Conservation (phyloP, 2,888 invertebrate species). For the Bombylius discolor region DNA sequence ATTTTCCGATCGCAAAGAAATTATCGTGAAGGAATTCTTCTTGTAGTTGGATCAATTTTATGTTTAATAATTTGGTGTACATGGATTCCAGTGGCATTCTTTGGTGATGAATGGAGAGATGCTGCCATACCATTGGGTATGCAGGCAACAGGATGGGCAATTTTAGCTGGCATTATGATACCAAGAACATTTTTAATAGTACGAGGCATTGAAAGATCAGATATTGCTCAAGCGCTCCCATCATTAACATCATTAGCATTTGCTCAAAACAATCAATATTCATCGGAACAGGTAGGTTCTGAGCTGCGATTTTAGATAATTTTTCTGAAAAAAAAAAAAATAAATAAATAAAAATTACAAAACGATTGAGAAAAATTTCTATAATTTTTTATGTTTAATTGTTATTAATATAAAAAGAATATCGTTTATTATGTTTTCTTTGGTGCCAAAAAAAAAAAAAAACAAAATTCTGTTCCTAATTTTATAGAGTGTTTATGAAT, state of each 20-base stretch:
- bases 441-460: no score
- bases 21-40: constrained; percentile 50
- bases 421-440: no score
- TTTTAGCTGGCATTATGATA: constrained; percentile 50
- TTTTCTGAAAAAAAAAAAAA: no score
- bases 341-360: not conserved
- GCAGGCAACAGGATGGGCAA: constrained; percentile 47
- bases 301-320: not conserved
- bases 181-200: constrained; percentile 57
- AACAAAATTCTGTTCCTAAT: not conserved
- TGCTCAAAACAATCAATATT: constrained; percentile 37
- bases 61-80: constrained; percentile 45
- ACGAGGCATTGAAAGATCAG: constrained; percentile 46
- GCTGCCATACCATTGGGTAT: constrained; percentile 47
- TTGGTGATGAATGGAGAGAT: constrained; percentile 43
- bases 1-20: constrained; percentile 51
- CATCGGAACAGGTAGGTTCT: constrained; percentile 30
- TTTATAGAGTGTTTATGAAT: constrained; percentile 43
- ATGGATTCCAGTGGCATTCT: constrained; percentile 44
- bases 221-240: constrained; percentile 42
- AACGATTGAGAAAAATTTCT: not conserved
- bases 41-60: constrained; percentile 42
- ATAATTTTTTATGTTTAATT: not conserved
- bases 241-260: constrained; percentile 37
- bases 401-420: not conserved